phyloP scores from a whole-genome alignment of 2,797 vertebrate species.

The Apogon talboti region DNA sequence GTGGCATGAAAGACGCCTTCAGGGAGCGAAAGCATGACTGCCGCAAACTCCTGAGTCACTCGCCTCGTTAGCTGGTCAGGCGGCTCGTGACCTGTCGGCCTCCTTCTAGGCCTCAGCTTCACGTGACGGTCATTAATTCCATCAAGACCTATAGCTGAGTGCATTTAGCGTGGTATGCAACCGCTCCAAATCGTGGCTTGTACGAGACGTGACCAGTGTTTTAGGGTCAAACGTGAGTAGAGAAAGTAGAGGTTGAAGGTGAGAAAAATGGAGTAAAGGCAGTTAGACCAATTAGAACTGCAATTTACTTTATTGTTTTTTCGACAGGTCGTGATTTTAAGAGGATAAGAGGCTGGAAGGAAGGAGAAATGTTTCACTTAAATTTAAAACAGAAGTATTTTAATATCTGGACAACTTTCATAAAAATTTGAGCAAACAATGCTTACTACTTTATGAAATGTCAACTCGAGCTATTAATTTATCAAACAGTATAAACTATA shows the following conservation, averaged over 20 bases:
- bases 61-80: slow-evolving; percentile 21
- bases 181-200: slow-evolving; percentile 11
- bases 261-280: background rate
- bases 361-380: no score
- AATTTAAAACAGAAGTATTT: no score
- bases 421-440: no score
- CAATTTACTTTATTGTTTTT: background rate
- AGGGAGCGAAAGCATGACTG: slow-evolving; percentile 38
- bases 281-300: background rate
- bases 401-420: no score
- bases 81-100: slow-evolving; percentile 44
- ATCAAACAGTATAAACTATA: no score
- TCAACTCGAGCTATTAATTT: no score
- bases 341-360: no score
- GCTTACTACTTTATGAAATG: no score
- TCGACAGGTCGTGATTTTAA: no score
- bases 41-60: slow-evolving; percentile 27
- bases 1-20: slow-evolving; percentile 32
- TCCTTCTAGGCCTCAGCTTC: slow-evolving; percentile 34
- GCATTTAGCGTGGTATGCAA: slow-evolving; percentile 4
- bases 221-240: background rate
- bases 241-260: background rate
- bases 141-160: slow-evolving; percentile 45
- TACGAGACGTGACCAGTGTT: background rate
- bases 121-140: slow-evolving; percentile 44